Evolutionary conservation across 2,113 vertebrate species (phyloP), one percentile per base, ranked within the genome.

Genomic region (Poeciliopsis retropinna): DNA sequence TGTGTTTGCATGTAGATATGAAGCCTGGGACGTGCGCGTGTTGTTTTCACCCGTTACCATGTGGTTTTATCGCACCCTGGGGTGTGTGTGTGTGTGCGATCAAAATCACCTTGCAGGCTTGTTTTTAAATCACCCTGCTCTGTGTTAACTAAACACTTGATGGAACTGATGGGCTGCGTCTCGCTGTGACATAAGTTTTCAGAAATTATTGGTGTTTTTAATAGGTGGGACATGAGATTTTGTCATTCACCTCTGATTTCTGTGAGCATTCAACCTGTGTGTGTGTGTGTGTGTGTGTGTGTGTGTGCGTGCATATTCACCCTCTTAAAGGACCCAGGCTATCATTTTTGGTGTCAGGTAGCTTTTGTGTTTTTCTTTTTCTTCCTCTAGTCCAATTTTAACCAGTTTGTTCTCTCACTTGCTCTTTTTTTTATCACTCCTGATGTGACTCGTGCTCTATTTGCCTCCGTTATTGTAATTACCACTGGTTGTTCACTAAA

Each of bases 381-480:
- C 4, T 69, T 54, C 34, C 14, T 2, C 2, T 37, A 64, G 60
- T 34, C 30, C 51, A 32, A 7, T 62, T 29, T 12, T 57, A 57
- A 57, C 51, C 47, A 28, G 25, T 70, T 64, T n/a, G 5, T n/a
- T 64, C 60, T 67, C 66, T 78, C 76, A 64, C 70, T 67, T 54
- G n/a, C 2, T 25, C 51, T 64, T 76, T 37, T 34, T 63, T 78
- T 64, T 78, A 37, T 51, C 30, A 81, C 32, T 30, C 28, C 27
- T 68, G 31, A 22, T 80, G 81, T 89, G 90, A 87, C 83, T 93
- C 88, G 87, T 88, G 64, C 85, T 62, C 80, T 85, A 83, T 85
- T 57, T 67, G 82, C 84, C 82, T 80, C 64, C 70, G 71, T 86
- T 80, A 70, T 70, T 86, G 77, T 76, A 44, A 82, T 88, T 54